A percentile compares a stretch with the other conserved stretches of the same genome.
Conservation (phyloP, 2,888 invertebrate genomes). For the Torymus auratus region DNA sequence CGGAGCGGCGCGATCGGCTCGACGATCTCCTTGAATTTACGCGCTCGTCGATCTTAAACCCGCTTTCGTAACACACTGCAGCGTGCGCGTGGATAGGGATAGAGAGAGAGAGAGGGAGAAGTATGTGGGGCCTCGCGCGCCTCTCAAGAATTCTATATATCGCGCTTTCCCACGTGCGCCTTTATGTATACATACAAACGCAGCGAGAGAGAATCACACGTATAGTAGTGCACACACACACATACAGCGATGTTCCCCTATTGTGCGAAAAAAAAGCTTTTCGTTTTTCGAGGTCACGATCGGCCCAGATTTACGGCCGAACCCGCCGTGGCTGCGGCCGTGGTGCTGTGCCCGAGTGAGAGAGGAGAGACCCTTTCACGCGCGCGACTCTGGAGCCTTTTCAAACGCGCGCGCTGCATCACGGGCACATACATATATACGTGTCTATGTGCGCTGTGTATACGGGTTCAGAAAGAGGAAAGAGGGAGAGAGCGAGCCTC, state of each 20-base stretch:
- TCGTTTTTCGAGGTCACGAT: conserved; percentile 60
- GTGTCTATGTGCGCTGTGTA: background rate
- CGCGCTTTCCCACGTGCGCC: conserved; percentile 60
- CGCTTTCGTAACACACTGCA: conserved; percentile 56
- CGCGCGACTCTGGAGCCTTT: background rate
- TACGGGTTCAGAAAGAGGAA: no score
- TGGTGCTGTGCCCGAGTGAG: background rate
- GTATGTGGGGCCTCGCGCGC: conserved; percentile 44
- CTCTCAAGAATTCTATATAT: conserved; percentile 55
- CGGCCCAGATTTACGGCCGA: conserved; percentile 58
- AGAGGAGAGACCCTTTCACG: conserved; percentile 36
- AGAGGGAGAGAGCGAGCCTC: no score
- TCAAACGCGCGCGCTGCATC: conserved; percentile 12
- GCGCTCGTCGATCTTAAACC: conserved; percentile 64
- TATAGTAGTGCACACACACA: background rate
- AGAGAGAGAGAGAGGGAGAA: conserved; percentile 23
- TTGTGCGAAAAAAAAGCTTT: conserved; percentile 55
- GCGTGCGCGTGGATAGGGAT: background rate
- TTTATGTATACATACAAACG: conserved; percentile 27
- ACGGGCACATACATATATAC: conserved; percentile 14
- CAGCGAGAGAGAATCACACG: background rate
- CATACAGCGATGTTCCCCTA: conserved; percentile 42
- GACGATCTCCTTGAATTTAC: conserved; percentile 66
- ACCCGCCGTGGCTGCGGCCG: conserved; percentile 13
- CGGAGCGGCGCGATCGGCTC: conserved; percentile 60